A percentile compares a stretch with the other conserved stretches of the same genome.
phyloP scores from a whole-genome alignment of 1,140 invertebrate genomes.

The Cyrtorhinus lividipennis region DNA sequence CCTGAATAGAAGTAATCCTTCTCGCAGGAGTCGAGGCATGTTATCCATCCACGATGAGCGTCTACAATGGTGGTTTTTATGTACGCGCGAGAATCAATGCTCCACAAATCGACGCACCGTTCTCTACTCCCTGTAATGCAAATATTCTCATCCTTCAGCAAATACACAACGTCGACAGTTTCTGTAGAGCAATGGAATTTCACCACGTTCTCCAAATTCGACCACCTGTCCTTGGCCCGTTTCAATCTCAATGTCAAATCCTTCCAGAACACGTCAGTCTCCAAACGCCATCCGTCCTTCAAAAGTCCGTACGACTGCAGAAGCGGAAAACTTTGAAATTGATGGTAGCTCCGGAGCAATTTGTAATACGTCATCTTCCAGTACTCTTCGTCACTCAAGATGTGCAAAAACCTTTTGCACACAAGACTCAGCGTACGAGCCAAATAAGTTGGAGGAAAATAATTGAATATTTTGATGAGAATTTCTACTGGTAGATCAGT shows the following conservation, averaged over 20 bases:
- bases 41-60: neutral
- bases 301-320: neutral
- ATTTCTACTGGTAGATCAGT: neutral
- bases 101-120: neutral
- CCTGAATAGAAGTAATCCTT: neutral
- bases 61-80: neutral
- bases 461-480: neutral
- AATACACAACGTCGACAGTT: neutral
- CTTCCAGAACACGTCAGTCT: neutral
- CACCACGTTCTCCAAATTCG: neutral
- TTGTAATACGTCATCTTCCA: neutral
- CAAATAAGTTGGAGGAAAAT: neutral
- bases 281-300: neutral
- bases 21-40: neutral
- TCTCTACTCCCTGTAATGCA: neutral
- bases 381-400: neutral
- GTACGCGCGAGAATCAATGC: neutral
- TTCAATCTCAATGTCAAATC: neutral
- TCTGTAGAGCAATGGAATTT: neutral
- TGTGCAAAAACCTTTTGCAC: neutral
- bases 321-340: neutral
- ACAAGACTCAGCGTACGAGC: neutral
- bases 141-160: neutral
- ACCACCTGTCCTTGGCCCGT: neutral
- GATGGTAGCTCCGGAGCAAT: neutral